A percentile compares a stretch with the other conserved stretches of the same genome.
phyloP scores from a whole-genome alignment of 2,888 invertebrate species.

The Stictocephala bisonia region DNA sequence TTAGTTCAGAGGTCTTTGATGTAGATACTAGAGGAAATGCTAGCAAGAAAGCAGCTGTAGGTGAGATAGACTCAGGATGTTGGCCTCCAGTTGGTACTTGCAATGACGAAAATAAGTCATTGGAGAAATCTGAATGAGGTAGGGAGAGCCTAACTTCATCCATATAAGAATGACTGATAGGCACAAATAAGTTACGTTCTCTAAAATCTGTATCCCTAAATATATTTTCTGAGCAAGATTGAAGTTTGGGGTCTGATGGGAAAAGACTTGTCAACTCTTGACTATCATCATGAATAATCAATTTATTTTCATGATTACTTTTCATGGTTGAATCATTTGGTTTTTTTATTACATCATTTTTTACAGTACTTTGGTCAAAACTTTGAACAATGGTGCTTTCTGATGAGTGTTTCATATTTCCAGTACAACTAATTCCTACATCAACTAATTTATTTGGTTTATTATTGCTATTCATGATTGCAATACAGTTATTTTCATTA shows the following conservation, averaged over 20 bases:
- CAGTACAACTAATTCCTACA: background rate
- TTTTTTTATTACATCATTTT: background rate
- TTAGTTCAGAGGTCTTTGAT: conserved; percentile 68
- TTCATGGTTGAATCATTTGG: background rate
- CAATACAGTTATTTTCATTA: conserved; percentile 30
- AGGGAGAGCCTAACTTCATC: conserved; percentile 61
- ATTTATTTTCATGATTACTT: too few species aligned
- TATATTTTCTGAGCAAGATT: conserved; percentile 32
- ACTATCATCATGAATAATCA: conserved; percentile 26
- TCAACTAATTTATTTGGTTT: background rate
- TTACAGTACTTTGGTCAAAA: background rate
- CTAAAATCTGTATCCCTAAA: conserved; percentile 35
- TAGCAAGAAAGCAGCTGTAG: conserved; percentile 81
- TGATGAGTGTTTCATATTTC: background rate
- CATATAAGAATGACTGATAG: conserved; percentile 46
- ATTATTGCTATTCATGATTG: conserved; percentile 35
- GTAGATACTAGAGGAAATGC: conserved; percentile 80
- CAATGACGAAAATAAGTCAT: conserved; percentile 71
- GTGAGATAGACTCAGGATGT: conserved; percentile 73
- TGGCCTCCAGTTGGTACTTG: conserved; percentile 66
- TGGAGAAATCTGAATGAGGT: conserved; percentile 67
- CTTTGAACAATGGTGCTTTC: conserved; percentile 7
- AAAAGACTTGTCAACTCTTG: conserved; percentile 23
- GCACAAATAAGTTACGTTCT: conserved; percentile 52
- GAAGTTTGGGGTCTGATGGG: conserved; percentile 16